Percentiles rank a stretch among this genome's conserved stretches.
These are phyloP conservation scores for Sitta europaea DNA, from an alignment of 2,113 vertebrate genomes.

Conservation along the genomic window DNA sequence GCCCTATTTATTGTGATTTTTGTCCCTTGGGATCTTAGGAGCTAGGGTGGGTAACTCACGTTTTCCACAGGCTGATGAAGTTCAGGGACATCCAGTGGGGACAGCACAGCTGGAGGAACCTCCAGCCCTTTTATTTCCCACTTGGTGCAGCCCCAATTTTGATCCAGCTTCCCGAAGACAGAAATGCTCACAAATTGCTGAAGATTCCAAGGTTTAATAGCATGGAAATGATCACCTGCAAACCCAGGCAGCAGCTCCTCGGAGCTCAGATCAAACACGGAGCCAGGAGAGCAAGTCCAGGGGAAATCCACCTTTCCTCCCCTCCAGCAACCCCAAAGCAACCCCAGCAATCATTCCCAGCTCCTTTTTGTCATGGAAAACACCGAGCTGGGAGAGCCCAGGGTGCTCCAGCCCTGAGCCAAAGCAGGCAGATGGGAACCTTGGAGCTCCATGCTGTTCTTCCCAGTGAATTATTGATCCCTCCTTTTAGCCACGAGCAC, in stretches of 20 bases:
- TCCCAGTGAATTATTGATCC: constrained; percentile 22
- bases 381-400: background rate
- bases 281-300: background rate
- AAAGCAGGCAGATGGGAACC: constrained; percentile 1
- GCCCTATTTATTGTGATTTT: background rate
- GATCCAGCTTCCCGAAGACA: background rate
- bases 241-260: background rate
- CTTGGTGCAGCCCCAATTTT: background rate
- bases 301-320: background rate
- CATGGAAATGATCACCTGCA: background rate
- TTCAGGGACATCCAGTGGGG: background rate
- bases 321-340: background rate
- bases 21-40: background rate
- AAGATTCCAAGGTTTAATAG: background rate
- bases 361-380: background rate
- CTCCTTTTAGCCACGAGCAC: background rate
- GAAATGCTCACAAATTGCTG: background rate
- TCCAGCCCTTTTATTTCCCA: background rate
- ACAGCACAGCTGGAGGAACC: background rate
- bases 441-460: background rate
- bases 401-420: background rate
- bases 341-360: background rate
- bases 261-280: background rate
- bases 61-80: background rate
- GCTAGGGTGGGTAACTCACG: background rate